Conservation (phyloP, 1,140 invertebrate genomes). For the Diploscapter pachys region DNA sequence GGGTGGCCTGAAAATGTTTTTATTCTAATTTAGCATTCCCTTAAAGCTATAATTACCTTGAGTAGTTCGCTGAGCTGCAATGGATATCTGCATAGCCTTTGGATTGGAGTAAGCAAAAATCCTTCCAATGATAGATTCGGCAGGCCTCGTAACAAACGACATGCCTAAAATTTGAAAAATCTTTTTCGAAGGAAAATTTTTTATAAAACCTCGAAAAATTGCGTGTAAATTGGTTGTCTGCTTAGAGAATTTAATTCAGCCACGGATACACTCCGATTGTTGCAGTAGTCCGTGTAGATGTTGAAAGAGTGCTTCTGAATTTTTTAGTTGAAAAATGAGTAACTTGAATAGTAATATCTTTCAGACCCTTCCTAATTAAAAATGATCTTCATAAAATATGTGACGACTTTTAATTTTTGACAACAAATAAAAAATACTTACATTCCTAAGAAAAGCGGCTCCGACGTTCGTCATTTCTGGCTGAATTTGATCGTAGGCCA, state of each 20-base stretch:
- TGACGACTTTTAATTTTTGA: no score
- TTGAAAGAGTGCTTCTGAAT: constrained; percentile 64
- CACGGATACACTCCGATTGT: constrained; percentile 78
- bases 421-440: constrained; percentile 61
- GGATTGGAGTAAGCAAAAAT: constrained; percentile 81
- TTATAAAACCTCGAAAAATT: constrained; percentile 71
- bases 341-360: constrained; percentile 4
- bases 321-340: constrained; percentile 6
- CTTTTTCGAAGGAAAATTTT: no score
- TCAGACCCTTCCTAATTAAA: no score
- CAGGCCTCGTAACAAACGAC: constrained; percentile 74
- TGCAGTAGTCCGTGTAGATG: constrained; percentile 86
- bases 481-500: constrained; percentile 67
- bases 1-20: constrained; percentile 44
- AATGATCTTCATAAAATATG: no score
- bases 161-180: constrained; percentile 61
- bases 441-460: constrained; percentile 72
- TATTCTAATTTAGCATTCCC: no score
- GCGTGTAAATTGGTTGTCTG: constrained; percentile 71
- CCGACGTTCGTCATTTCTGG: constrained; percentile 73
- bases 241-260: constrained; percentile 74
- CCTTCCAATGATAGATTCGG: constrained; percentile 82
- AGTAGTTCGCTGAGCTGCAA: constrained; percentile 79
- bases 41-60: constrained; percentile 60
- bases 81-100: constrained; percentile 88